Conservation (phyloP, 64 coral and sea anemone species). For the Montipora efflorescens region DNA sequence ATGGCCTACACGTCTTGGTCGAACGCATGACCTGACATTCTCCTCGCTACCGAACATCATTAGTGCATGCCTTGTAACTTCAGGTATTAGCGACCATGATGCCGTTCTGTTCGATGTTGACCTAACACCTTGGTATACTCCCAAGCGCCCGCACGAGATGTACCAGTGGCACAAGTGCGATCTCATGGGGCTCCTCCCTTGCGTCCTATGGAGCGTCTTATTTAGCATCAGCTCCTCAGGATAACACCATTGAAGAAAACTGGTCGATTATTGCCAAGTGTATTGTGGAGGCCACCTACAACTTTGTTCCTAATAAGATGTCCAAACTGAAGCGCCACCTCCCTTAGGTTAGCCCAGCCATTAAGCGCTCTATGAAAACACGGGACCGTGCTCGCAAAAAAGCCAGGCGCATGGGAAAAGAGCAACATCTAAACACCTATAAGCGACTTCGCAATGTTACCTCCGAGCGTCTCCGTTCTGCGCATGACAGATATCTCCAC, state of each 20-base stretch:
- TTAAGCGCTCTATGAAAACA: constrained; percentile 8
- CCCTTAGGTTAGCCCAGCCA: not conserved
- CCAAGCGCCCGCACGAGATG: not conserved
- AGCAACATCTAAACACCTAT: not conserved
- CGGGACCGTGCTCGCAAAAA: not conserved
- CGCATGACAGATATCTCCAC: not conserved
- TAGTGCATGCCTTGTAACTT: not conserved
- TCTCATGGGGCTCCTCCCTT: not conserved
- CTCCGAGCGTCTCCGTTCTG: too few relatives aligned
- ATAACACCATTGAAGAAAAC: not conserved
- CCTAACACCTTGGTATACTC: not conserved
- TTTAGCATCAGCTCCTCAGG: not conserved
- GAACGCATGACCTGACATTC: not conserved
- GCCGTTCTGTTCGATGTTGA: not conserved
- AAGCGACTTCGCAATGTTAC: not conserved
- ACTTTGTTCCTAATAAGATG: not conserved
- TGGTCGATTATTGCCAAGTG: not conserved
- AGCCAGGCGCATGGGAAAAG: not conserved
- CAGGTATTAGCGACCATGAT: not conserved
- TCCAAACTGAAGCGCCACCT: constrained; percentile 4
- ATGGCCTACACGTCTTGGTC: not conserved
- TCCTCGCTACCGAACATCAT: not conserved
- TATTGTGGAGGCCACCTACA: not conserved
- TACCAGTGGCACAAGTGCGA: not conserved
- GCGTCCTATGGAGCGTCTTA: not conserved